Percentiles rank a stretch among this genome's conserved stretches.
phyloP scores from a whole-genome alignment of 2,797 vertebrate species.

The Enteromius anoplus region DNA sequence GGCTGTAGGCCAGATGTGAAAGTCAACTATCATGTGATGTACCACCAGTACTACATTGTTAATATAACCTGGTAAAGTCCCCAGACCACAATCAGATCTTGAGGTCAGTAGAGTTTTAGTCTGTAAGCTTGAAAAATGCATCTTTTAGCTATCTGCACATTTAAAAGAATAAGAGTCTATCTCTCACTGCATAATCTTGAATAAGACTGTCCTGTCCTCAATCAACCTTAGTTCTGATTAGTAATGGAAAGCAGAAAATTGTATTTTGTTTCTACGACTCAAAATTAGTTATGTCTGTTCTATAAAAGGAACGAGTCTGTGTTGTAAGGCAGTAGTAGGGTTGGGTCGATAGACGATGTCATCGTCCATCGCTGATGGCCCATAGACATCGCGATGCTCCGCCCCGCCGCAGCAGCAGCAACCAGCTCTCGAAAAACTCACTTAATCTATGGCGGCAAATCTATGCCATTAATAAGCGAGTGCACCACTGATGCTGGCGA shows the following conservation, averaged over 20 bases:
- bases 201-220: neutral
- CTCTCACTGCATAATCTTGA: neutral
- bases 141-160: neutral
- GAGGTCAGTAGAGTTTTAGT: neutral
- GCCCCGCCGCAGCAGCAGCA: no score
- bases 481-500: no score
- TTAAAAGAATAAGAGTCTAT: neutral
- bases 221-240: neutral
- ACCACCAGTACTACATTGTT: neutral
- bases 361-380: no score
- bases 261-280: neutral
- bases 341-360: no score
- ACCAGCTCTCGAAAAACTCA: no score
- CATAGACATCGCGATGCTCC: no score
- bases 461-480: no score
- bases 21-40: neutral
- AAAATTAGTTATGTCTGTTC: neutral
- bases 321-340: no score
- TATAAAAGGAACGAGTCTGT: neutral
- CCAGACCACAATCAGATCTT: neutral
- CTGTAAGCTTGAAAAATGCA: neutral
- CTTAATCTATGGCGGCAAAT: no score
- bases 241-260: neutral
- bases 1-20: neutral
- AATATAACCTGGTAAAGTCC: neutral